A percentile compares a stretch with the other conserved stretches of the same genome.
Conservation (phyloP, 2,888 invertebrate genomes). For the Synergus laeviventris region DNA sequence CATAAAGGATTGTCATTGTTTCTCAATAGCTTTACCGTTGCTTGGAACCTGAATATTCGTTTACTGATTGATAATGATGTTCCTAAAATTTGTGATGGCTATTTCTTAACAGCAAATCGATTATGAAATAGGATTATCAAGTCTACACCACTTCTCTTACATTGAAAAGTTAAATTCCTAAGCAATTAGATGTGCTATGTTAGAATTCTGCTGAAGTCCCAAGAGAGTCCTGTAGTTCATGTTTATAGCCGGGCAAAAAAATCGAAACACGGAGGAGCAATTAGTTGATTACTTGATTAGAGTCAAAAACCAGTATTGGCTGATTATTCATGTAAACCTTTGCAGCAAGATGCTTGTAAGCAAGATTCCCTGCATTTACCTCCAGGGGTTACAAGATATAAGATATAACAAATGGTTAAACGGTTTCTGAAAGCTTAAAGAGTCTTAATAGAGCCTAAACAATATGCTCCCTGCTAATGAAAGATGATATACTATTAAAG, state of each 20-base stretch:
- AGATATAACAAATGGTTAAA: not conserved
- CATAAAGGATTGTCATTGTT: not conserved
- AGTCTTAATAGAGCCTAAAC: not conserved
- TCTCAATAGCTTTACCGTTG: not conserved
- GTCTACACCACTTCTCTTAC: not conserved
- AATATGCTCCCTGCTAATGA: not conserved
- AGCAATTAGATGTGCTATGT: not conserved
- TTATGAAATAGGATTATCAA: not conserved
- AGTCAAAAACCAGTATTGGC: not conserved
- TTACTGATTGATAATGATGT: not conserved
- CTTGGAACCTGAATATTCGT: not conserved
- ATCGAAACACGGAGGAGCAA: not conserved
- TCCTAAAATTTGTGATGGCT: not conserved
- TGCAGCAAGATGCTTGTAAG: not conserved
- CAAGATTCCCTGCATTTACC: not conserved
- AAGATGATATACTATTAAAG: not conserved
- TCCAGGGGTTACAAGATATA: not conserved
- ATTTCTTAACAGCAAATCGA: not conserved
- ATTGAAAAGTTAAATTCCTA: not conserved
- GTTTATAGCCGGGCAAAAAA: not conserved
- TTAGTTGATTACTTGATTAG: slow-evolving; percentile 4
- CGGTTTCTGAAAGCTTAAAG: not conserved
- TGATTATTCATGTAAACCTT: not conserved
- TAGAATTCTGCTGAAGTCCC: not conserved
- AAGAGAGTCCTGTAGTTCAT: not conserved